phyloP scores from a whole-genome alignment of 2,888 invertebrate species.

The Netelia melanura region DNA sequence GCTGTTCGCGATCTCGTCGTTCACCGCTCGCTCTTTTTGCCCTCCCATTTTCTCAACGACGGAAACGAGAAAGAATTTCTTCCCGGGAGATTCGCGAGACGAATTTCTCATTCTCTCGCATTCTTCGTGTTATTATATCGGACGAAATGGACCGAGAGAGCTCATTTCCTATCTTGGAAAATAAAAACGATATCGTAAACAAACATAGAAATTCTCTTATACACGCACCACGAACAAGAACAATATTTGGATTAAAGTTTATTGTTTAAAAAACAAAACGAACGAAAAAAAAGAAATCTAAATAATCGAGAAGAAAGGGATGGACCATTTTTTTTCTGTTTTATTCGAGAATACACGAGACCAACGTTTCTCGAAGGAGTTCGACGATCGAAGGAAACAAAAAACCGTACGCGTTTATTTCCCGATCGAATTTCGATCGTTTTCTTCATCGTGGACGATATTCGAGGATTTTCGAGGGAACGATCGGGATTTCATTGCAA shows the following conservation, averaged over 20 bases:
- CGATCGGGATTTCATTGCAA: background rate
- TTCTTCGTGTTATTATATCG: constrained; percentile 27
- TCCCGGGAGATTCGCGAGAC: constrained; percentile 36
- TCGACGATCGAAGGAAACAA: too few species aligned
- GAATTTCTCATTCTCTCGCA: constrained; percentile 10
- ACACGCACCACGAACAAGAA: background rate
- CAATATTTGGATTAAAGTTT: background rate
- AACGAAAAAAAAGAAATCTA: background rate
- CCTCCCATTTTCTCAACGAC: constrained; percentile 11
- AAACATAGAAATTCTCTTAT: background rate
- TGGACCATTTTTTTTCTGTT: background rate
- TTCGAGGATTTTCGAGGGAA: background rate
- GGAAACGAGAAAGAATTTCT: constrained; percentile 29
- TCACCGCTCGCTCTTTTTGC: background rate
- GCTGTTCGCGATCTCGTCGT: constrained; percentile 1
- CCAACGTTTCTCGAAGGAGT: background rate
- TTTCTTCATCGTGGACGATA: background rate
- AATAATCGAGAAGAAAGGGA: background rate
- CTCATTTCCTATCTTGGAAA: background rate
- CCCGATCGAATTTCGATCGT: background rate
- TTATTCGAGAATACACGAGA: background rate
- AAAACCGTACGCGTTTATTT: background rate
- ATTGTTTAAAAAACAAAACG: background rate
- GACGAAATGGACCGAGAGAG: constrained; percentile 24
- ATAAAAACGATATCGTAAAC: too few species aligned